Base-by-base conservation (phyloP, 2,113 vertebrate species). In the Epinephelus fuscoguttatus region DNA sequence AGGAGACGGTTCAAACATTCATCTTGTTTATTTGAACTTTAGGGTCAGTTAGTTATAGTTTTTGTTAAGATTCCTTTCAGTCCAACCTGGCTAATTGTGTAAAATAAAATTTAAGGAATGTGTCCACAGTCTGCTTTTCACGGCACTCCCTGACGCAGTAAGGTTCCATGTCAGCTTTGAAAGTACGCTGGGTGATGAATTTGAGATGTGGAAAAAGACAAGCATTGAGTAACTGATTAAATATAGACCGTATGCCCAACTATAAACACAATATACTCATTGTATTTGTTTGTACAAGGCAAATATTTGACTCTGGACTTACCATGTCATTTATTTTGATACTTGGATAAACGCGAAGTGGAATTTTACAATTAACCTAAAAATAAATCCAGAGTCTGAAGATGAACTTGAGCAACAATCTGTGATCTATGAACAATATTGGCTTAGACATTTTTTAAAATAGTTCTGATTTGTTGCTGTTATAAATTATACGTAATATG, bases 291-390 rank as follows among this genome's bases (percentile, higher is more conserved):
- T 88, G 45, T 80, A 72, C 71, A 75, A 66, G 47, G 80, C 79
- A 93, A 92, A 91, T 91, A 90, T 89, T 86, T 91, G 75, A 91
- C 78, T 76, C 47, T 27, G 23, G 80, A 70, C 60, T n/a, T 6
- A 50, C 63, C 13, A 59, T 66, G 27, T 64, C 15, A 84, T 84
- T 94, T 82, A 88, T 81, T 90, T 85, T 19, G 11, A 76, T 81
- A 78, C 78, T 69, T 88, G 19, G 57, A 84, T 73, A 68, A 88
- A 84, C 70, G 61, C 2, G 30, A 88, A 72, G 67, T 91, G 90
- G 91, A 93, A 92, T 92, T 94, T 92, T 84, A 89, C 80, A 84
- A 82, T 88, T 33, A 72, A 80, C 67, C 71, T 81, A 42, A 84
- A 82, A 88, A 71, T 84, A 78, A 75, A 68, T 75, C 27, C 6